Conservation (phyloP, 2,113 vertebrate species). For the Alexandromys fortis region DNA sequence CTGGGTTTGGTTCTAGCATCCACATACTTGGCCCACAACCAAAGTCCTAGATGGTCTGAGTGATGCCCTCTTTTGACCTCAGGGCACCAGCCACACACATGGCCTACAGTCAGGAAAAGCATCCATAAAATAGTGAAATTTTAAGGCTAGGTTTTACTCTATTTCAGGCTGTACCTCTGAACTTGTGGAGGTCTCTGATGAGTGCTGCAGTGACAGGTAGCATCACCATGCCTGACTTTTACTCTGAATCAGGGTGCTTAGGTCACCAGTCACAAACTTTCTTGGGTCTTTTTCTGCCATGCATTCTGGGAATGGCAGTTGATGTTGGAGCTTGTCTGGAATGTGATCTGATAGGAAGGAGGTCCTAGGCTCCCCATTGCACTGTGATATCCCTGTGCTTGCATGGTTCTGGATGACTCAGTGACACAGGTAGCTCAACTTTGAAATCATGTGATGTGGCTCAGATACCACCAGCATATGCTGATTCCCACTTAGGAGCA, state of each 20-base stretch:
- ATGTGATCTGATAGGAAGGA: background rate
- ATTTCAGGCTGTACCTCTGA: background rate
- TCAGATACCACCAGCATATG: background rate
- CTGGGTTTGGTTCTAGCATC: background rate
- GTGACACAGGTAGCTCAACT: background rate
- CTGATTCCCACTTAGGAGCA: background rate
- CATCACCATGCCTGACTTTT: background rate
- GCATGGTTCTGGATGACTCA: background rate
- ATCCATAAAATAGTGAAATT: background rate
- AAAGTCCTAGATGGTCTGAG: background rate
- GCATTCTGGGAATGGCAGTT: background rate
- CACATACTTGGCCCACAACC: background rate
- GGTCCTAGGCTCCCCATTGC: background rate
- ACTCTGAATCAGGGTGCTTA: background rate
- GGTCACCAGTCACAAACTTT: background rate
- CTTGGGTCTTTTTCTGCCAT: background rate
- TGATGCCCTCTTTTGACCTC: background rate
- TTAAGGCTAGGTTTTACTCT: background rate
- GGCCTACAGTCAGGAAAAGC: background rate
- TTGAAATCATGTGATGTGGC: background rate
- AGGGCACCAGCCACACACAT: background rate
- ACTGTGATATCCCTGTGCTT: background rate
- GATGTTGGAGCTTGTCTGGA: background rate
- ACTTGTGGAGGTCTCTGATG: background rate
- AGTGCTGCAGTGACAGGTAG: background rate